Evolutionary conservation across 2,888 invertebrate species (phyloP).

Genomic region (Stenodema calcarata): DNA sequence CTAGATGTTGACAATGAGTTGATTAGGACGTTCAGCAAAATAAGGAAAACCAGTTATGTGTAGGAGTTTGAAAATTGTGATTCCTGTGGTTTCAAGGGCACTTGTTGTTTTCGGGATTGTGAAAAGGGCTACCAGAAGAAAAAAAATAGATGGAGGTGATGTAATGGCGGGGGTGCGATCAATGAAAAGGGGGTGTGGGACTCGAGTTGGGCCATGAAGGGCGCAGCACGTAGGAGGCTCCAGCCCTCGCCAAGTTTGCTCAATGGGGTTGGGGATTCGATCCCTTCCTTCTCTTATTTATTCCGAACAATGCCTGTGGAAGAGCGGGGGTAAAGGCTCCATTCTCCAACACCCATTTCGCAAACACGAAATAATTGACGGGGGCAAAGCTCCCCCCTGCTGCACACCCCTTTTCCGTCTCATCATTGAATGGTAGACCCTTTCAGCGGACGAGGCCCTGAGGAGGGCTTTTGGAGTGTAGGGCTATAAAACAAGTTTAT

Average conservation of each 20-base stretch:
- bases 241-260: not conserved
- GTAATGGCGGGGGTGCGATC: constrained; percentile 35
- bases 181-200: constrained; percentile 10
- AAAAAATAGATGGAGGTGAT: not conserved
- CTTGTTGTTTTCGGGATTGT: not conserved
- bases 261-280: not conserved
- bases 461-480: not conserved
- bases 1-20: not conserved
- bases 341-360: constrained; percentile 19
- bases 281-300: not conserved
- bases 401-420: not conserved
- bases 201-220: not conserved
- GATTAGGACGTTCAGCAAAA: not conserved
- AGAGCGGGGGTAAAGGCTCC: not conserved
- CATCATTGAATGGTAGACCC: not conserved
- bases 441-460: not conserved
- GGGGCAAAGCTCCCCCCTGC: not conserved
- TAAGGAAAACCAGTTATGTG: not conserved
- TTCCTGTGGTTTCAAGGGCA: constrained; percentile 12
- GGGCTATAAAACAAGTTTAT: not conserved
- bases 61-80: not conserved
- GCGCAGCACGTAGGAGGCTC: not conserved
- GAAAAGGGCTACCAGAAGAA: not conserved
- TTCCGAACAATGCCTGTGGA: not conserved
- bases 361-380: constrained; percentile 19